phyloP scores from a whole-genome alignment of 1,140 invertebrate species.

The Sminthurides bifidus region DNA sequence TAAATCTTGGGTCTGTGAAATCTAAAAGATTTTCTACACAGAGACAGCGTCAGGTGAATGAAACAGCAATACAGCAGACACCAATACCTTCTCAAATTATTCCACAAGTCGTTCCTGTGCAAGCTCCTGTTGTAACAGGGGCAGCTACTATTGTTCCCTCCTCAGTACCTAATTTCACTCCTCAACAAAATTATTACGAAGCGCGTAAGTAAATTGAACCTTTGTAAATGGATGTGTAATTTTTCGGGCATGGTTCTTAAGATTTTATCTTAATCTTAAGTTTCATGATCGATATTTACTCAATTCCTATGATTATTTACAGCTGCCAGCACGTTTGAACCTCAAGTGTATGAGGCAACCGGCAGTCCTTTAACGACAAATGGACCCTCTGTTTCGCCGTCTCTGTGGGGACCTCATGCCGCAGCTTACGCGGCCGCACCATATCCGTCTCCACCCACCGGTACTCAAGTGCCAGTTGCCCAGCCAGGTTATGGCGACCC shows the following conservation, averaged over 20 bases:
- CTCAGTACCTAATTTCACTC: slow-evolving; percentile 19
- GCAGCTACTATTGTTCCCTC: slow-evolving; percentile 10
- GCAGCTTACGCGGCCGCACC: slow-evolving; percentile 24
- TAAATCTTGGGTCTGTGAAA: slow-evolving; percentile 33
- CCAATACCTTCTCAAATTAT: background rate
- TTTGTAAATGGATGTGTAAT: too few species aligned
- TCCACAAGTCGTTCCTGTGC: slow-evolving; percentile 7
- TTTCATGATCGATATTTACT: background rate
- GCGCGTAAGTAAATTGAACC: slow-evolving; percentile 15
- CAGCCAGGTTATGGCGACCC: slow-evolving; percentile 36
- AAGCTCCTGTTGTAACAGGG: slow-evolving; percentile 4
- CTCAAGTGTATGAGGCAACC: slow-evolving; percentile 24
- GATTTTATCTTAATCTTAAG: background rate
- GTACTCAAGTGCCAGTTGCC: slow-evolving; percentile 22
- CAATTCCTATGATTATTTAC: slow-evolving; percentile 9
- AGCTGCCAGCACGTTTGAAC: slow-evolving; percentile 20
- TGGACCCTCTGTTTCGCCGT: slow-evolving; percentile 27
- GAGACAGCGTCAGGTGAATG: slow-evolving; percentile 44
- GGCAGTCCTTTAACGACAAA: slow-evolving; percentile 20
- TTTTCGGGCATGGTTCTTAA: too few species aligned
- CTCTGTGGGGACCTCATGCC: slow-evolving; percentile 27
- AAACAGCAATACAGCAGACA: slow-evolving; percentile 7
- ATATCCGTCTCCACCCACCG: slow-evolving; percentile 26
- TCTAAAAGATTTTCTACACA: slow-evolving; percentile 66
- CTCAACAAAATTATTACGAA: slow-evolving; percentile 23